Conservation (phyloP, 2,797 vertebrate species). For the Menidia menidia region DNA sequence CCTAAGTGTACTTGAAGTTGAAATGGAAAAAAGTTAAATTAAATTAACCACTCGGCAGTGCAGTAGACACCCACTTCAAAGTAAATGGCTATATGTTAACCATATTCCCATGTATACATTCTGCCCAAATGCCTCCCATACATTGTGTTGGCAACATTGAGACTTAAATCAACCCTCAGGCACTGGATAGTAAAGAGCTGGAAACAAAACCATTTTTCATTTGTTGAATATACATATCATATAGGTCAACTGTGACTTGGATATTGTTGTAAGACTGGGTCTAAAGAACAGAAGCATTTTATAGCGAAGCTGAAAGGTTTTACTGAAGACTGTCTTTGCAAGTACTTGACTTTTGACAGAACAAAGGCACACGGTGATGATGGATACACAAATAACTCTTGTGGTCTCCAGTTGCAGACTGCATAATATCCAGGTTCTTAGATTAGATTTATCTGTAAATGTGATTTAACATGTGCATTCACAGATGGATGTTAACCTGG, state of each 20-base stretch:
- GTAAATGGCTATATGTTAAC: too few relatives aligned
- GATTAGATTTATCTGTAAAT: slow-evolving; percentile 1
- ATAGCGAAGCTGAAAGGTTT: slow-evolving; percentile 29
- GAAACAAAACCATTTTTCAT: not conserved
- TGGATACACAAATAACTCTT: not conserved
- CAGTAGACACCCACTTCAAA: not conserved
- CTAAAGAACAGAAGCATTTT: not conserved
- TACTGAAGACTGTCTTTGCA: not conserved
- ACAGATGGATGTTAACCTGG: not conserved
- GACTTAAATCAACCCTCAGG: not conserved
- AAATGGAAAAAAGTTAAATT: not conserved
- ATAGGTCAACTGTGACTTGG: not conserved
- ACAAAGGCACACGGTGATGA: not conserved
- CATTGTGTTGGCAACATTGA: not conserved
- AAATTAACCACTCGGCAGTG: not conserved
- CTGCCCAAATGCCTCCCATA: not conserved
- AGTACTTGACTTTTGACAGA: slow-evolving; percentile 2
- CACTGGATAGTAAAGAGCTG: not conserved
- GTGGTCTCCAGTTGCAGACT: not conserved
- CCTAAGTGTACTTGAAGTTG: not conserved
- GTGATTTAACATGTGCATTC: not conserved
- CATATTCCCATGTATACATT: not conserved
- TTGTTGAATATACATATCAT: not conserved
- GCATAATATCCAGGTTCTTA: not conserved
- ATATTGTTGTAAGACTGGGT: not conserved